Base-by-base conservation (phyloP, 2,888 invertebrate genomes). In the Heterodera filipjevi region DNA sequence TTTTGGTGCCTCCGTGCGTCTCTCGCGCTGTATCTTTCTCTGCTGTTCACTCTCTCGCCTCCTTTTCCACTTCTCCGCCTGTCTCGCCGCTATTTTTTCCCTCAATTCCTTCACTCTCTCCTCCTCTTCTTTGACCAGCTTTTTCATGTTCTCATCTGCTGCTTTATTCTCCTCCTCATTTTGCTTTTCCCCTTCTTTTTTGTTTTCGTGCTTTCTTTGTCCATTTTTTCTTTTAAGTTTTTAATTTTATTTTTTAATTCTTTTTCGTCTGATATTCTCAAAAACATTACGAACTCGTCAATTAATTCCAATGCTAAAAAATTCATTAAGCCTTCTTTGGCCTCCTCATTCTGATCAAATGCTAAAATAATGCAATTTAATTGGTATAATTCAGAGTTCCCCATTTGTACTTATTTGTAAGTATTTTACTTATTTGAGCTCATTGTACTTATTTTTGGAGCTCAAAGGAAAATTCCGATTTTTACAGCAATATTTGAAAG, bases 1-100 rank as follows among this genome's bases (percentile, higher is more conserved):
- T 59, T 59, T 59, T n/a, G n/a, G n/a, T n/a, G n/a, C 27, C 59
- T n/a, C 59, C 27, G 27, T 59, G 59, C 59, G 59, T 59, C 59
- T 59, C n/a, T 59, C 59, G 27, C 59, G 5, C 27, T 59, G 27
- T 6, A 12, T 59, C 12, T 59, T 59, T 59, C 59, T 59, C 59
- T 59, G n/a, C 27, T 59, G 59, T 12, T 59, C 59, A 27, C 12
- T 59, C 59, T 59, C 59, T 59, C 59, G 5, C 59, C 27, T 59
- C 12, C 59, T n/a, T 59, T 59, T 59, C 10, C 27, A 27, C 59
- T 59, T 59, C 59, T 59, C 59, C 12, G 22, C n/a, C 59, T 59
- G 59, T 12, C 59, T 59, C n/a, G n/a, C n/a, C 6, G 59, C 59
- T 6, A 59, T 59, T 8, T 59, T 59, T 59, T 27, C 27, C 53